These are phyloP conservation scores for Diadegma fenestrale DNA, from an alignment of 2,888 invertebrate species.

Conservation along the genomic window DNA sequence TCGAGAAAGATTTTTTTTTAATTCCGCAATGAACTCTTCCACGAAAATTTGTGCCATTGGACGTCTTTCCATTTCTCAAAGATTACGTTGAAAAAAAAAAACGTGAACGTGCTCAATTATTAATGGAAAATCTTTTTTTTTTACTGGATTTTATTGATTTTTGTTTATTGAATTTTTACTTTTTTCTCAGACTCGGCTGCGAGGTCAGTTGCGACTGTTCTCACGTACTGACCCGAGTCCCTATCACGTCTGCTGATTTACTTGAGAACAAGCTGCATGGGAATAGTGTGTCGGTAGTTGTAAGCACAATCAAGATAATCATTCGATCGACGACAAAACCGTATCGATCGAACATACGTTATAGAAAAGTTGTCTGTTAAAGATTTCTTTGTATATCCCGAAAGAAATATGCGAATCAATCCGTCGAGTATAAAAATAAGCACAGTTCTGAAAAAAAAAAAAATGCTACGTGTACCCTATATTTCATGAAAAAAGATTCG, in stretches of 20 bases:
- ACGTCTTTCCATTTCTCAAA: no score
- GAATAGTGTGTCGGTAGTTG: neutral
- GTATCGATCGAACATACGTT: conserved; percentile 38
- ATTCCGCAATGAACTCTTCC: neutral
- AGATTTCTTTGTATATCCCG: conserved; percentile 19
- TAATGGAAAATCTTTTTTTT: neutral
- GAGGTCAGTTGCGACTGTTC: neutral
- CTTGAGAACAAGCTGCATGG: neutral
- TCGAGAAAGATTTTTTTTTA: neutral
- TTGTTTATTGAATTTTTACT: neutral
- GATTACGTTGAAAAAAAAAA: neutral
- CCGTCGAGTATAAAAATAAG: neutral
- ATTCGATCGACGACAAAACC: conserved; percentile 33
- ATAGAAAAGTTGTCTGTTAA: conserved; percentile 48
- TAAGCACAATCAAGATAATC: conserved; percentile 45
- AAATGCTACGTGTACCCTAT: neutral
- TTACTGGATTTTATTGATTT: neutral
- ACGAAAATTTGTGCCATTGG: no score
- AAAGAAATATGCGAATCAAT: neutral
- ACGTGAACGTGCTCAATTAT: neutral
- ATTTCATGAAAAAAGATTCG: conserved; percentile 44
- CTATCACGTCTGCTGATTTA: neutral
- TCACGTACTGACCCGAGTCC: neutral
- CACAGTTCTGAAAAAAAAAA: neutral
- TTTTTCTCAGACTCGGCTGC: neutral